phyloP scores from a whole-genome alignment of 2,888 invertebrate species.

The Priocnemis perturbator region DNA sequence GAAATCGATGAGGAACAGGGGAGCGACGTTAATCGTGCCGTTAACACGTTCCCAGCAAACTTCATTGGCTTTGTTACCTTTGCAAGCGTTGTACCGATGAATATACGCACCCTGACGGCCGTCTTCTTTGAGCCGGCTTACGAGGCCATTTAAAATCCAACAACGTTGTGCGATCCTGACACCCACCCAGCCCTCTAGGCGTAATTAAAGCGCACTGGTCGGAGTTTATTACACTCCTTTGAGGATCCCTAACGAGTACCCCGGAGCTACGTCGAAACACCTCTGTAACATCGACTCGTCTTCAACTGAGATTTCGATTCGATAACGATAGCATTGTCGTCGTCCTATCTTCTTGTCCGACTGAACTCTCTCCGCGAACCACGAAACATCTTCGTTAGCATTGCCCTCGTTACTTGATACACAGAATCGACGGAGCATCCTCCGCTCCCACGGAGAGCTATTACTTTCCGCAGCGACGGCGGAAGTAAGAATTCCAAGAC shows the following conservation, averaged over 20 bases:
- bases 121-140: conserved; percentile 30
- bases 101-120: conserved; percentile 22
- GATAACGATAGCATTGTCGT: conserved; percentile 14
- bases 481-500: no score
- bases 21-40: no score
- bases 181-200: conserved; percentile 51
- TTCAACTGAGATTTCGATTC: conserved; percentile 26
- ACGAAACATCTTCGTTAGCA: neutral
- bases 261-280: conserved; percentile 31
- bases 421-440: no score
- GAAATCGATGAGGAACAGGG: no score
- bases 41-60: no score
- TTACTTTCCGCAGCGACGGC: no score
- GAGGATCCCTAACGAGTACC: conserved; percentile 57
- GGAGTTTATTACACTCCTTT: conserved; percentile 64
- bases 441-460: no score
- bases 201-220: conserved; percentile 58
- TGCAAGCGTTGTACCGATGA: conserved; percentile 30
- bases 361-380: neutral
- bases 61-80: conserved; percentile 17
- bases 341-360: neutral
- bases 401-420: no score
- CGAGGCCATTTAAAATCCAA: conserved; percentile 50
- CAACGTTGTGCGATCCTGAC: conserved; percentile 38
- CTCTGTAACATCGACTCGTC: conserved; percentile 21